These are phyloP conservation scores for Heterodera schachtii DNA, from an alignment of 1,140 invertebrate genomes.

Conservation along the genomic window DNA sequence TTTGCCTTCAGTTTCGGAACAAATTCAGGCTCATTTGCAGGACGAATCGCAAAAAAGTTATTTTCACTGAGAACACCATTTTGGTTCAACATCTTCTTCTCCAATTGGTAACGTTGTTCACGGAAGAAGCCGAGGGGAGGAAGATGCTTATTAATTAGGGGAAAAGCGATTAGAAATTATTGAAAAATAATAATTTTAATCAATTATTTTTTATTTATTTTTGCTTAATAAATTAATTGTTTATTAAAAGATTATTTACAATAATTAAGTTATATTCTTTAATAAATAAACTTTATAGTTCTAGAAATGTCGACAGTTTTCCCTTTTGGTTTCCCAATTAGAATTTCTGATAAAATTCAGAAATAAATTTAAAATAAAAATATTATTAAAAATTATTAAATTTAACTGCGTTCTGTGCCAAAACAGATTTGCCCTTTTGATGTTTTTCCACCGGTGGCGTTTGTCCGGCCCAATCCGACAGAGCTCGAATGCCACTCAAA, in stretches of 20 bases:
- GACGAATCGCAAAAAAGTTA: conserved; percentile 51
- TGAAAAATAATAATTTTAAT: no score
- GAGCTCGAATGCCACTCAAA: conserved; percentile 73
- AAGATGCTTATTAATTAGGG: conserved; percentile 69
- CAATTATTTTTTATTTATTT: no score
- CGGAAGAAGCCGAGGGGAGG: conserved; percentile 88
- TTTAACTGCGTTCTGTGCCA: conserved; percentile 71
- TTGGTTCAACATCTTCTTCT: conserved; percentile 68
- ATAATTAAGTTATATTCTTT: no score
- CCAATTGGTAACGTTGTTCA: conserved; percentile 74
- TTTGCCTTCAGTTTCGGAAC: conserved; percentile 56
- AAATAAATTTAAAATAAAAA: no score
- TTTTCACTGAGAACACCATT: conserved; percentile 61
- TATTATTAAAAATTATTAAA: no score
- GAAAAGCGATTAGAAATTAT: no score
- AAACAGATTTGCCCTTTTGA: conserved; percentile 86
- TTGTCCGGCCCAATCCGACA: conserved; percentile 85
- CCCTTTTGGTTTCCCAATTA: no score
- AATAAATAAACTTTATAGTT: no score
- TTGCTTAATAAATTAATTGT: no score
- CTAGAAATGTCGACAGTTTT: no score
- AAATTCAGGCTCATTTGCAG: conserved; percentile 51
- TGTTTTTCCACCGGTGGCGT: conserved; percentile 83
- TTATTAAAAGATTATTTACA: no score
- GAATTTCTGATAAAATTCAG: no score